Percentiles rank a stretch among this genome's conserved stretches.
These are phyloP conservation scores for Apogon hyalosoma DNA, from an alignment of 2,797 vertebrate species.

Conservation along the genomic window DNA sequence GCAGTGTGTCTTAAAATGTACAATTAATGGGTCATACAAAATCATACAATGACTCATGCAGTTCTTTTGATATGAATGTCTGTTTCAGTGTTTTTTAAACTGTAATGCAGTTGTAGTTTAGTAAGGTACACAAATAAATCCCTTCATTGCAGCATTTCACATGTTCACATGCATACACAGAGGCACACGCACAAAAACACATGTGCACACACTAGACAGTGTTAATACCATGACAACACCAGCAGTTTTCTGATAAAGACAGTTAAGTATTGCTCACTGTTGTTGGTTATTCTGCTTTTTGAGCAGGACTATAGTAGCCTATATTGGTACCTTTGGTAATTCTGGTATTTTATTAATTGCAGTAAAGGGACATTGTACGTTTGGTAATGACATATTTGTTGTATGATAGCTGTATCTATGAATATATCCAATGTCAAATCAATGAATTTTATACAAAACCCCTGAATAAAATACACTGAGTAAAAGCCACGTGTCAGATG, in stretches of 20 bases:
- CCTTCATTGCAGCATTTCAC: slow-evolving; percentile 67
- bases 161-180: slow-evolving; percentile 2
- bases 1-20: slow-evolving; percentile 77
- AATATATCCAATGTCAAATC: slow-evolving; percentile 82
- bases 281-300: slow-evolving; percentile 76
- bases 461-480: slow-evolving; percentile 75
- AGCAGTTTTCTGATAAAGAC: slow-evolving; percentile 77
- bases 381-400: slow-evolving; percentile 83
- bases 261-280: slow-evolving; percentile 70
- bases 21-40: slow-evolving; percentile 73
- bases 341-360: slow-evolving; percentile 83
- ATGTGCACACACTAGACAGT: slow-evolving; percentile 35
- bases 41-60: slow-evolving; percentile 63
- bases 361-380: slow-evolving; percentile 82
- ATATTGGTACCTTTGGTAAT: slow-evolving; percentile 84
- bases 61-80: slow-evolving; percentile 81
- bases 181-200: slow-evolving; percentile 12
- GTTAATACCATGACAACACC: slow-evolving; percentile 77
- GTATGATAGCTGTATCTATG: slow-evolving; percentile 84
- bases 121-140: slow-evolving; percentile 80
- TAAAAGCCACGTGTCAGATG: slow-evolving; percentile 61
- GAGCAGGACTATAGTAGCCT: slow-evolving; percentile 75
- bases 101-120: slow-evolving; percentile 82
- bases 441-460: slow-evolving; percentile 81
- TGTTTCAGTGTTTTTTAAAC: slow-evolving; percentile 71